Evolutionary conservation across 1,140 invertebrate genomes (phyloP), one percentile per base, ranked within the genome.

Genomic region (Platyscapa corneri): DNA sequence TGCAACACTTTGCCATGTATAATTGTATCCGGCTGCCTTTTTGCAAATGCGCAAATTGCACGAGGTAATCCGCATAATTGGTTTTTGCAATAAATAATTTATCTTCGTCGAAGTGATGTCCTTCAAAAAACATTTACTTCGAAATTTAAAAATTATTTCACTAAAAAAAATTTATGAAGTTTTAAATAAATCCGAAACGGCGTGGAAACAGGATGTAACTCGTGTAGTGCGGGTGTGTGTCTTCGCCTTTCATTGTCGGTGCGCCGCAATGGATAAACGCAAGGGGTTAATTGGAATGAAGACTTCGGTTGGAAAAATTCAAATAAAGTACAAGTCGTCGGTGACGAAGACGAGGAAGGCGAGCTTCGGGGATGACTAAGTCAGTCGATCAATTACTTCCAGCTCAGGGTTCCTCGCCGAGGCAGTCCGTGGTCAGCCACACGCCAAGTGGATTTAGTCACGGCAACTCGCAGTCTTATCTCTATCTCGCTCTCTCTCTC

Each of bases 351-450:
- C 27, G 39, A 46, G 46, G n/a, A 37, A 72, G 67, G 30, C 34
- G 67, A 20, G 18, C 14, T 14, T 42, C 34, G 70, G 10, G 76
- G 30, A 78, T 78, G 49, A 78, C 46, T 78, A 78, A 70, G 79
- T n/a, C n/a, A n/a, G n/a, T 70, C 88, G 88, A 89, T 89, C 89
- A 85, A 89, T 89, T 89, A 88, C 49, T 7, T 85, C 74, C 84
- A 23, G 46, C 39, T 27, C n/a, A n/a, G 86, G 87, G 65, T 88
- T 88, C 83, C 81, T 72, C 70, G 77, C 3, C 2, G 7, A 30
- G n/a, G 1, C 74, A 34, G n/a, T 74, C 86, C 70, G 83, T 79
- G 81, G 80, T 83, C 46, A 85, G 78, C 87, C 82, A 82, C 64
- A 34, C 77, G 77, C 82, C 78, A 86, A 89, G 89, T 87, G 87